Evolutionary conservation across 2,888 invertebrate species (phyloP).

Genomic region (Chorisops tibialis): DNA sequence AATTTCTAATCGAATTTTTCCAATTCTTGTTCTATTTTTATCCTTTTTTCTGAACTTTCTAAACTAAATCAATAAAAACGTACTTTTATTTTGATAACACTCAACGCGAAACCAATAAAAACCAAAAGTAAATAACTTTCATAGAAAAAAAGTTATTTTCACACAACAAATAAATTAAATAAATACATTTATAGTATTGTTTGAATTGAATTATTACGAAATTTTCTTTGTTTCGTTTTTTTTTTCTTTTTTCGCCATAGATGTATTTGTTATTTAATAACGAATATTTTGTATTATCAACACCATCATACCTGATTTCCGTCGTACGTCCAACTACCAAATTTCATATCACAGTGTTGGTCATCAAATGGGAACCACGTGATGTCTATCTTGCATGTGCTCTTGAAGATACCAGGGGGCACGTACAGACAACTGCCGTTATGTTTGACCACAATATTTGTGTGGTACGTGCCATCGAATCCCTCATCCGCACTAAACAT

Average conservation of each 20-base stretch:
- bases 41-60: not conserved
- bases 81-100: too few relatives aligned
- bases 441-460: conserved; percentile 98
- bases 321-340: conserved; percentile 99
- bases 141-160: not conserved
- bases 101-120: not conserved
- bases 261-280: conserved; percentile 9
- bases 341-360: conserved; percentile 99
- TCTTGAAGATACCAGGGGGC: conserved; percentile 99
- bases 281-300: not conserved
- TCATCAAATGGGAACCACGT: conserved; percentile 99
- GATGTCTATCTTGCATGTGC: conserved; percentile 99
- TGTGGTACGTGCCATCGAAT: conserved; percentile 99
- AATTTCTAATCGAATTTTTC: not conserved
- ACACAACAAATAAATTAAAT: not conserved
- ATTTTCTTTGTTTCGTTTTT: conserved; percentile 26
- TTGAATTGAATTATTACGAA: too few relatives aligned
- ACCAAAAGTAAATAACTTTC: not conserved
- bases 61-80: not conserved
- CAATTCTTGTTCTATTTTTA: not conserved
- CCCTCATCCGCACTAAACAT: conserved; percentile 94
- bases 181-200: not conserved
- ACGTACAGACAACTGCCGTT: conserved; percentile 99
- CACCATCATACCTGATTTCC: conserved; percentile 78
- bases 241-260: conserved; percentile 17